Evolutionary conservation across 2,888 invertebrate genomes (phyloP).

Genomic region (Melanargia galathea): DNA sequence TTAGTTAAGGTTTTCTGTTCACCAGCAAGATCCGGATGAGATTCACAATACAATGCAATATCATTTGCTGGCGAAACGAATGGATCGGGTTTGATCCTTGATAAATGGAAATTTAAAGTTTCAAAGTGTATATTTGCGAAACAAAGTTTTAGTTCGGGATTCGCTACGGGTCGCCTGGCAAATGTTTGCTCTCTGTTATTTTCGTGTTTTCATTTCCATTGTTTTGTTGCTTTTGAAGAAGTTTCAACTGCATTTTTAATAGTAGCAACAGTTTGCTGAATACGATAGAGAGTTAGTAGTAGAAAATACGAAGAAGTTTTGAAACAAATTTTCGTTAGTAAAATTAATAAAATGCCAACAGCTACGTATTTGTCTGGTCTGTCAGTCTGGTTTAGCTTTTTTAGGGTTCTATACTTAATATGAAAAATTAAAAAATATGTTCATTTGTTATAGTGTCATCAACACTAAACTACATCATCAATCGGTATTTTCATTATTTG

Average conservation of each 20-base stretch:
- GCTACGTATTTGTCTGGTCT: no score
- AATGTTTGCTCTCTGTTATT: conserved; percentile 26
- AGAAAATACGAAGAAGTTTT: no score
- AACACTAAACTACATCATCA: no score
- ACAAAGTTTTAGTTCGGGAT: conserved; percentile 53
- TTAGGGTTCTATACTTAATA: no score
- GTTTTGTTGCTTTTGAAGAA: not conserved
- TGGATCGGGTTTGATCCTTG: conserved; percentile 65
- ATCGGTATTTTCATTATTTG: no score
- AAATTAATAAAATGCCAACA: no score
- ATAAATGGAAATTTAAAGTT: conserved; percentile 71
- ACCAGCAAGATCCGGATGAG: conserved; percentile 49
- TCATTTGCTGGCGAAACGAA: conserved; percentile 67
- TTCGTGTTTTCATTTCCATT: conserved; percentile 18
- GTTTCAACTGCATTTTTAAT: not conserved
- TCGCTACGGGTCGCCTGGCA: conserved; percentile 46
- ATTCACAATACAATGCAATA: conserved; percentile 65
- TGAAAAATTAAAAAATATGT: no score
- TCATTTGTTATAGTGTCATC: no score
- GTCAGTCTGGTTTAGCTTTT: no score
- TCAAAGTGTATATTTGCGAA: conserved; percentile 56
- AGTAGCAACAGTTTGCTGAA: no score
- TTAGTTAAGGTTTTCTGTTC: conserved; percentile 35
- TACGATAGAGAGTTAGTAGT: no score
- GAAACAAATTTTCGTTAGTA: no score